These are phyloP conservation scores for Stegastes partitus DNA, from an alignment of 2,113 vertebrate genomes.

Conservation along the genomic window DNA sequence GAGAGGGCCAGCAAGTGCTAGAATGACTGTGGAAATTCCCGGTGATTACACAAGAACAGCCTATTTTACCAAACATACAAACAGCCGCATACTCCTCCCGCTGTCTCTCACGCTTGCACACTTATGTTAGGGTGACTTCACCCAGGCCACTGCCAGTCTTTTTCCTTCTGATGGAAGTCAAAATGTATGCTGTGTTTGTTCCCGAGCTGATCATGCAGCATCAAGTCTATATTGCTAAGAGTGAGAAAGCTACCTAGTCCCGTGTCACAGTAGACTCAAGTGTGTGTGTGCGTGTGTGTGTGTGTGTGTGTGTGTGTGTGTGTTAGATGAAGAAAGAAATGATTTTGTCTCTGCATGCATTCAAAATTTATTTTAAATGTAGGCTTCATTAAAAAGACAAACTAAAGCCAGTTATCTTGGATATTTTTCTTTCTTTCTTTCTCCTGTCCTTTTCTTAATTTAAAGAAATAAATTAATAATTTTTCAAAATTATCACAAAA, in stretches of 20 bases:
- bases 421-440: slow-evolving; percentile 14
- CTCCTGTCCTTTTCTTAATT: not conserved
- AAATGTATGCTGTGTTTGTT: slow-evolving; percentile 52
- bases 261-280: slow-evolving; percentile 37
- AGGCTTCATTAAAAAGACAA: slow-evolving; percentile 24
- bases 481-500: not conserved
- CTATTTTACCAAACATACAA: slow-evolving; percentile 72
- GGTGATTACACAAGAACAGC: slow-evolving; percentile 67
- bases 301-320: slow-evolving; percentile 31
- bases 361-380: slow-evolving; percentile 23
- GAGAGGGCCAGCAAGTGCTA: slow-evolving; percentile 55
- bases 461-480: not conserved
- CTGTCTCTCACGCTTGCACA: slow-evolving; percentile 20
- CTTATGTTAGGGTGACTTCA: slow-evolving; percentile 70
- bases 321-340: not conserved
- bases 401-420: slow-evolving; percentile 41
- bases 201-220: slow-evolving; percentile 28
- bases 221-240: slow-evolving; percentile 24
- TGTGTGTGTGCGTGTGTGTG: slow-evolving; percentile 38
- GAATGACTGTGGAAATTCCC: slow-evolving; percentile 82
- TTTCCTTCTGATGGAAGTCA: slow-evolving; percentile 56
- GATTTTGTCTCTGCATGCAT: slow-evolving; percentile 19
- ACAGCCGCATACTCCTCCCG: slow-evolving; percentile 61
- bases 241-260: slow-evolving; percentile 40
- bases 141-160: slow-evolving; percentile 45